Evolutionary conservation across 1,140 invertebrate genomes (phyloP).

Genomic region (Aphaenogaster floridana): DNA sequence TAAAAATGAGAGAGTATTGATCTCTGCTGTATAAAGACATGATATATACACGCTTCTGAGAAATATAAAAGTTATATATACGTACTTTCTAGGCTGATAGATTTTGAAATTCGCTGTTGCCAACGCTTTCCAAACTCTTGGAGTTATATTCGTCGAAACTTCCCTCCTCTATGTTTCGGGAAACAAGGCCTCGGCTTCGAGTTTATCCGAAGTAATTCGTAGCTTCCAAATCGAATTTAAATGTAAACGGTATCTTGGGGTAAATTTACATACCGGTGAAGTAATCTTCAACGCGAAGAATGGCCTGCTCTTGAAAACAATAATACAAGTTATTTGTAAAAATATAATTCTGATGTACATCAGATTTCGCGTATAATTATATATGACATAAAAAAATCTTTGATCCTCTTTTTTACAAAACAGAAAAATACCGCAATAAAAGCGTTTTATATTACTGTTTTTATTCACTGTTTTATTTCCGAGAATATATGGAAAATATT

Average conservation of each 20-base stretch:
- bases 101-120: conserved; percentile 27
- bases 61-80: conserved; percentile 31
- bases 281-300: conserved; percentile 5
- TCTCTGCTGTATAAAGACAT: not conserved
- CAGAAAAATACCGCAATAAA: not conserved
- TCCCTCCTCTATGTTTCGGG: not conserved
- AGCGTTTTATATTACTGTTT: not conserved
- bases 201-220: conserved; percentile 50
- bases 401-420: not conserved
- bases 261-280: conserved; percentile 30
- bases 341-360: not conserved
- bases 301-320: not conserved
- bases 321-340: not conserved
- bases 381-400: not conserved
- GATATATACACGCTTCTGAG: not conserved
- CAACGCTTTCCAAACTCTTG: conserved; percentile 17
- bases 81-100: conserved; percentile 14
- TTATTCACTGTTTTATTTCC: conserved; percentile 2
- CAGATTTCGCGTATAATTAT: not conserved
- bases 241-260: conserved; percentile 28
- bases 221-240: conserved; percentile 44
- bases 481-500: not conserved
- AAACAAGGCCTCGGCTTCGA: conserved; percentile 32
- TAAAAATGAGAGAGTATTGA: not conserved
- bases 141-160: conserved; percentile 43